Evolutionary conservation across 1,140 invertebrate genomes (phyloP).

Genomic region (Lithobius niger): DNA sequence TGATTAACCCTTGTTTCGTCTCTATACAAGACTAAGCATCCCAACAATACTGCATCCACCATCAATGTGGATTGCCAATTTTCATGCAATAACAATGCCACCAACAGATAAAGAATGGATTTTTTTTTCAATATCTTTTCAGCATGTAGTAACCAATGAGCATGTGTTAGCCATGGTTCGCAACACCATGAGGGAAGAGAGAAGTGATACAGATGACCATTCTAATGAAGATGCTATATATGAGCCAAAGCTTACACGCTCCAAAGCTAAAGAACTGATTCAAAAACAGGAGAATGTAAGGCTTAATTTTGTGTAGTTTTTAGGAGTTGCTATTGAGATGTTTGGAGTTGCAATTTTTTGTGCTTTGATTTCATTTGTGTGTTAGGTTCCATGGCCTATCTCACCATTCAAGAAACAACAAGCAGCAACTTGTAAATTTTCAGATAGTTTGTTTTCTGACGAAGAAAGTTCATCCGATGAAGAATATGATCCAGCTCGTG

Average conservation of each 20-base stretch:
- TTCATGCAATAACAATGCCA: too few species aligned
- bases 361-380: slow-evolving; percentile 2
- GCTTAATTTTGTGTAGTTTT: neutral
- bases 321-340: neutral
- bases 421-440: slow-evolving; percentile 37
- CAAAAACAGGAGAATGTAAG: slow-evolving; percentile 37
- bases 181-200: slow-evolving; percentile 39
- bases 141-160: slow-evolving; percentile 69
- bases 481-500: slow-evolving; percentile 58
- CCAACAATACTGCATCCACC: too few species aligned
- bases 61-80: too few species aligned
- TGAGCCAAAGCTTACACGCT: slow-evolving; percentile 67
- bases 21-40: too few species aligned
- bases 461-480: slow-evolving; percentile 63
- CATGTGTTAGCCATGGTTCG: slow-evolving; percentile 66
- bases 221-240: slow-evolving; percentile 38
- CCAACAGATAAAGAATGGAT: too few species aligned
- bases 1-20: too few species aligned
- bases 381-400: slow-evolving; percentile 38
- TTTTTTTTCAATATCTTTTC: too few species aligned
- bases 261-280: slow-evolving; percentile 64
- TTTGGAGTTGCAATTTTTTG: slow-evolving; percentile 4
- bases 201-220: slow-evolving; percentile 26
- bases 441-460: slow-evolving; percentile 63
- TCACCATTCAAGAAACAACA: slow-evolving; percentile 42